Percentiles rank a stretch among this genome's conserved stretches.
These are phyloP conservation scores for Tipula unca DNA, from an alignment of 2,888 invertebrate genomes.

Conservation along the genomic window DNA sequence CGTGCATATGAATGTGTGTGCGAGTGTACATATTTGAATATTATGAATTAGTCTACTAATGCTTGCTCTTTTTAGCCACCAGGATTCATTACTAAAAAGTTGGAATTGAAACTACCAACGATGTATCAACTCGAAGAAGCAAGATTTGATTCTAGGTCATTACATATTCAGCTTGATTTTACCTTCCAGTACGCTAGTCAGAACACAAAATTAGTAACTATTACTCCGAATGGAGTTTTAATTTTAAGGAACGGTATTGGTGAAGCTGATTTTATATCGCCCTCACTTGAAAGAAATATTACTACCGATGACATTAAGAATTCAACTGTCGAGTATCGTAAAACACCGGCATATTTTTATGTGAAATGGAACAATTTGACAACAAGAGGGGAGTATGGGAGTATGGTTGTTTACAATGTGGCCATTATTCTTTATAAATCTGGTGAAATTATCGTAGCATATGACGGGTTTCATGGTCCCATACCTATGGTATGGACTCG, in stretches of 20 bases:
- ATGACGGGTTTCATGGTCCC: background rate
- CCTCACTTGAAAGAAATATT: background rate
- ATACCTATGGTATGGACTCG: background rate
- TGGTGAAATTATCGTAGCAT: background rate
- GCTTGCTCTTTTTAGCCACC: background rate
- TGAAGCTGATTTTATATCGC: background rate
- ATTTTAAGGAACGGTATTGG: background rate
- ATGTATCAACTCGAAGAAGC: background rate
- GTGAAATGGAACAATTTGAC: background rate
- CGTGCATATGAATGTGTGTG: background rate
- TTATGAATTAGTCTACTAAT: no score
- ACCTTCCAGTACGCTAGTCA: background rate
- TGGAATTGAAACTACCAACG: background rate
- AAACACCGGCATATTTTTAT: background rate
- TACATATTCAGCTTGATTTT: background rate
- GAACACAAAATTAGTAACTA: background rate
- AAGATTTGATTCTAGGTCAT: background rate
- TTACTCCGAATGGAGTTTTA: background rate
- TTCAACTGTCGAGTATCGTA: background rate
- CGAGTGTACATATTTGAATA: no score
- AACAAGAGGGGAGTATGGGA: background rate
- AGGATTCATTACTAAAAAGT: background rate
- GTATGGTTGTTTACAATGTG: background rate
- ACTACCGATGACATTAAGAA: no score
- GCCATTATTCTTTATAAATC: background rate